These are phyloP conservation scores for Aleiodes sp. DNA, from an alignment of 1,140 invertebrate species.

Conservation along the genomic window DNA sequence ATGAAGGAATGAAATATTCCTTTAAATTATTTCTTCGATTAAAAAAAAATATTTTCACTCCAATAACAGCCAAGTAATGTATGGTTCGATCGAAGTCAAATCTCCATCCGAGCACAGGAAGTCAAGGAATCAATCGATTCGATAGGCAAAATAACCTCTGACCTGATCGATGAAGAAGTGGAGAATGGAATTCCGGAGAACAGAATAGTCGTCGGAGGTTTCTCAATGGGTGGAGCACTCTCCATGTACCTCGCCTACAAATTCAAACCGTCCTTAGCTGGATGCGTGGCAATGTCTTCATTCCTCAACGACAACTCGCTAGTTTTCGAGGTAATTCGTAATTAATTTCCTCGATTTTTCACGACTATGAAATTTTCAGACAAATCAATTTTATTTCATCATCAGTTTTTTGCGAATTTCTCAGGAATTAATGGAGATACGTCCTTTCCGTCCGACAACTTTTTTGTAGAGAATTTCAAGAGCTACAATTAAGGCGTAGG, in stretches of 20 bases:
- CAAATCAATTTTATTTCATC: too few relatives aligned
- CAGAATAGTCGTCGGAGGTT: slow-evolving; percentile 77
- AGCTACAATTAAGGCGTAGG: too few relatives aligned
- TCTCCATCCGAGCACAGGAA: slow-evolving; percentile 71
- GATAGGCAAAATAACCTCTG: slow-evolving; percentile 68
- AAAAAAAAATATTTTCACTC: not conserved
- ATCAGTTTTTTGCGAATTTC: too few relatives aligned
- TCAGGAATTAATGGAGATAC: too few relatives aligned
- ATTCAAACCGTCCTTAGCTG: slow-evolving; percentile 71
- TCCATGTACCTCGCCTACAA: slow-evolving; percentile 74
- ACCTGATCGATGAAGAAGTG: slow-evolving; percentile 73
- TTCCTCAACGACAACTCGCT: slow-evolving; percentile 76
- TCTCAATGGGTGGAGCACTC: slow-evolving; percentile 81
- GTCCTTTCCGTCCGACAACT: too few relatives aligned
- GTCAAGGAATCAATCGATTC: slow-evolving; percentile 68
- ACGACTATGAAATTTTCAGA: too few relatives aligned
- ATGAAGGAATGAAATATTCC: not conserved
- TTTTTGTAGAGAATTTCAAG: too few relatives aligned
- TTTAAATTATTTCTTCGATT: not conserved
- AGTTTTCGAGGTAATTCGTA: slow-evolving; percentile 69
- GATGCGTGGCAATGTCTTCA: slow-evolving; percentile 76
- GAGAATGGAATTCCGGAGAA: slow-evolving; percentile 70
- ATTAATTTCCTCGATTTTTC: too few relatives aligned
- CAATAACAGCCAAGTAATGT: slow-evolving; percentile 68
- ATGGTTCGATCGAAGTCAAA: slow-evolving; percentile 75